Evolutionary conservation across 1,140 invertebrate species (phyloP), one percentile per base, ranked within the genome.

Genomic region (Campoletis sonorensis): DNA sequence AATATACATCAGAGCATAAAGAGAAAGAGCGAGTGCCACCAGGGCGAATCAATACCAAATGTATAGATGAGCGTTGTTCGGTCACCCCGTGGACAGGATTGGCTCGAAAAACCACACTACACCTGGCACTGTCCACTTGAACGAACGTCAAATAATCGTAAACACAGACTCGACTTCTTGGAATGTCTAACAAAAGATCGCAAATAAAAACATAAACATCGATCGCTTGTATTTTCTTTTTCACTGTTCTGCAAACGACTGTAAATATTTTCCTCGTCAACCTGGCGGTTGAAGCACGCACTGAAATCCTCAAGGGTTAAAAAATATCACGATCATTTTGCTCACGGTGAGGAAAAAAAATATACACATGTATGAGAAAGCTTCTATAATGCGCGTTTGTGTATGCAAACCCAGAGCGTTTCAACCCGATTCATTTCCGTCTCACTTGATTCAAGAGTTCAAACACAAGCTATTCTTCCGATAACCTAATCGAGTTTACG

Each of bases 31-130:
- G 61, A 67, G 61, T 67, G n/a, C 61, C 61, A 67, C 61, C 61
- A 51, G 40, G 76, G 26, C 81, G 81, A 86, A 85, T 86, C 84
- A 84, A 84, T 85, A 85, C 81, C 71, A 73, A 78, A 68, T 79
- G 27, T 54, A 61, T 54, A 79, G 13, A n/a, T 58, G 13, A 27
- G 61, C 21, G 61, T 64, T 67, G 21, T 67, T 67, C 23, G 11
- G 27, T 73, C 27, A 67, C 54, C 54, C 54, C 54, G 54, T 58
- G 54, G 15, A 58, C 54, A 58, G 5, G 4, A 58, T 58, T 58
- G 54, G 54, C 13, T 58, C 54, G 54, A n/a, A 21, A n/a, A 58
- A 4, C 54, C 54, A 58, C 54, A 58, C 54, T n/a, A 10, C 21
- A 58, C 21, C 18, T 58, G 18, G 18, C 54, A 18, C 54, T 23